A percentile compares a stretch with the other conserved stretches of the same genome.
Evolutionary conservation across 2,113 vertebrate genomes (phyloP).

Genomic region (Planiliza haematocheilus): DNA sequence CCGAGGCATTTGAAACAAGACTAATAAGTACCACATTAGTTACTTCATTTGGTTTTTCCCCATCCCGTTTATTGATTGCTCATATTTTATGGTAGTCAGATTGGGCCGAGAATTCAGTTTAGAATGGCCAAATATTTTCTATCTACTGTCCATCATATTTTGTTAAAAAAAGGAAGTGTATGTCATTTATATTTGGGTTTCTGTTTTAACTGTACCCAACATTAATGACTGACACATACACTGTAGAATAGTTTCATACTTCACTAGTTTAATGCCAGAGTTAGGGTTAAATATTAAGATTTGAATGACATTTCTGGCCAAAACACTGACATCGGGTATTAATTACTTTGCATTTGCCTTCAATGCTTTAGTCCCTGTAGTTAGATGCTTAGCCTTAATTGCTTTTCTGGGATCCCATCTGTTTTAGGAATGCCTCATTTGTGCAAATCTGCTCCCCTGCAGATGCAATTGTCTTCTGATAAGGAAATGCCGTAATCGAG

Average conservation of each 20-base stretch:
- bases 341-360: conserved; percentile 21
- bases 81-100: conserved; percentile 2
- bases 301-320: conserved; percentile 17
- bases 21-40: conserved; percentile 14
- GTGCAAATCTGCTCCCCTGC: conserved; percentile 17
- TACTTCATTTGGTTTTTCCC: conserved; percentile 5
- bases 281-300: conserved; percentile 8
- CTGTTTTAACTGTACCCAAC: neutral
- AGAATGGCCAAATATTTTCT: neutral
- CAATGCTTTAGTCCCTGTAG: too few species aligned
- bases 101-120: neutral
- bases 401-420: conserved; percentile 43
- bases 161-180: neutral
- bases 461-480: conserved; percentile 1
- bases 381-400: conserved; percentile 36
- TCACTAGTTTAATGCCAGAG: conserved; percentile 20
- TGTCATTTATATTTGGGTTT: neutral
- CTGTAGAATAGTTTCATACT: conserved; percentile 16
- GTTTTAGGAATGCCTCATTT: conserved; percentile 44
- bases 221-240: neutral
- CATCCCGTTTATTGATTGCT: conserved; percentile 34
- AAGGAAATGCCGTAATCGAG: conserved; percentile 25
- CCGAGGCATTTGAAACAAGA: conserved; percentile 39
- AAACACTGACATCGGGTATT: conserved; percentile 30
- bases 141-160: too few species aligned